These are phyloP conservation scores for Petrolisthes cinctipes DNA, from an alignment of 2,888 invertebrate species.

Conservation along the genomic window DNA sequence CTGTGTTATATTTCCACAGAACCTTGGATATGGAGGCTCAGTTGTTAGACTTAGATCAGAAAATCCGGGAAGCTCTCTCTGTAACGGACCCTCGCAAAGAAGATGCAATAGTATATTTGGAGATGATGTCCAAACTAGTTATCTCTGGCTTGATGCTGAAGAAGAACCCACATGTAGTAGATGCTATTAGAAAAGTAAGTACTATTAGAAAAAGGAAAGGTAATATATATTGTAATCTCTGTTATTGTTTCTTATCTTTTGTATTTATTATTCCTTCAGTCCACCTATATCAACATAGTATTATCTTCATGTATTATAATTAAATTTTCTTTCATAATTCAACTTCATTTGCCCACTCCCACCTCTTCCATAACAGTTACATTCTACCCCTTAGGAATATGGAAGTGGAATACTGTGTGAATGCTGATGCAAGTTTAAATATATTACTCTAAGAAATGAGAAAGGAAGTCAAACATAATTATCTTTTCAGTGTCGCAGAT, in stretches of 20 bases:
- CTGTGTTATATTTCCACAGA: conserved; percentile 27
- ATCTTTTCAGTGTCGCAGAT: conserved; percentile 61
- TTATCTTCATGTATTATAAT: no score
- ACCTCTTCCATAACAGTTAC: no score
- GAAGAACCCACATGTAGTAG: conserved; percentile 65
- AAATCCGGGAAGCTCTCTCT: conserved; percentile 63
- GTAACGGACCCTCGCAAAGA: conserved; percentile 62
- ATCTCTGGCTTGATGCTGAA: conserved; percentile 65
- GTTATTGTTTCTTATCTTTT: no score
- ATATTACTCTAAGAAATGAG: no score
- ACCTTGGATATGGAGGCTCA: conserved; percentile 65
- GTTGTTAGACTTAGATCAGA: conserved; percentile 63
- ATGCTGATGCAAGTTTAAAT: no score
- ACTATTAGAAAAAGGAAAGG: not conserved
- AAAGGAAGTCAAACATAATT: not conserved
- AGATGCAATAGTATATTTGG: conserved; percentile 57
- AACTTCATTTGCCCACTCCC: no score
- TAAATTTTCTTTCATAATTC: no score
- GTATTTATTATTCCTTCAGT: no score
- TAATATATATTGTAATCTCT: no score
- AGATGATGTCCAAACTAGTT: conserved; percentile 64
- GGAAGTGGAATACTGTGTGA: no score
- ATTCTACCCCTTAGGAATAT: no score
- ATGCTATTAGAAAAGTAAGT: conserved; percentile 64
- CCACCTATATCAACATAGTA: no score